These are phyloP conservation scores for Eremophila alpestris DNA, from an alignment of 2,797 vertebrate genomes.

Conservation along the genomic window DNA sequence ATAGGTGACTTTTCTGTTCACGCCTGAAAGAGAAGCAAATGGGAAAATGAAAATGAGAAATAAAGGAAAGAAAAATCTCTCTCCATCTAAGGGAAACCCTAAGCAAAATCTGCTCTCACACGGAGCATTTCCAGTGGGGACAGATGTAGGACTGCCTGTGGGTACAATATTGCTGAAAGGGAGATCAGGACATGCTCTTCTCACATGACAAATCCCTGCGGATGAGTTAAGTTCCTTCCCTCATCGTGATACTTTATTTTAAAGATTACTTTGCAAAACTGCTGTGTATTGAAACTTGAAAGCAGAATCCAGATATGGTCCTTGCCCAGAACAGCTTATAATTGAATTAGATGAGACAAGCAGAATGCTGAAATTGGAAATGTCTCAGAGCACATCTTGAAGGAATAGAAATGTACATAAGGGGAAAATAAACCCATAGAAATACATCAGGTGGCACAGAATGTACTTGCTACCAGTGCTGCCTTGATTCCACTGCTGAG, in stretches of 20 bases:
- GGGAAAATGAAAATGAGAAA: not conserved
- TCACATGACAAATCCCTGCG: not conserved
- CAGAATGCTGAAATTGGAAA: slow-evolving; percentile 39
- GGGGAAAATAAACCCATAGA: slow-evolving; percentile 33
- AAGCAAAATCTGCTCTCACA: not conserved
- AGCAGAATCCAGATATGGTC: slow-evolving; percentile 7
- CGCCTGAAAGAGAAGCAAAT: slow-evolving; percentile 73
- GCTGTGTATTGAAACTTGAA: not conserved
- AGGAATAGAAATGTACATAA: slow-evolving; percentile 32
- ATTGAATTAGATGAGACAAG: slow-evolving; percentile 42
- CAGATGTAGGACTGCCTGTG: not conserved
- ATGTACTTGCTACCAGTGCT: not conserved
- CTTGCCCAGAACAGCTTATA: not conserved
- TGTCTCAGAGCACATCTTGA: slow-evolving; percentile 1
- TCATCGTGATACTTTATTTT: not conserved
- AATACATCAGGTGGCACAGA: slow-evolving; percentile 36
- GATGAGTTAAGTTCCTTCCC: not conserved
- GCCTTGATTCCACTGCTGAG: not conserved
- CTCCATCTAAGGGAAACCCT: not conserved
- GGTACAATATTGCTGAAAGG: not conserved
- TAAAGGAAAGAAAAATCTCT: not conserved
- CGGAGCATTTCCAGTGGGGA: not conserved
- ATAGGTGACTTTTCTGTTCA: slow-evolving; percentile 88
- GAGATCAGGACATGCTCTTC: not conserved
- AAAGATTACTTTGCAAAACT: not conserved